These are phyloP conservation scores for Gavialis gangeticus DNA, from an alignment of 2,113 vertebrate species.

Conservation along the genomic window DNA sequence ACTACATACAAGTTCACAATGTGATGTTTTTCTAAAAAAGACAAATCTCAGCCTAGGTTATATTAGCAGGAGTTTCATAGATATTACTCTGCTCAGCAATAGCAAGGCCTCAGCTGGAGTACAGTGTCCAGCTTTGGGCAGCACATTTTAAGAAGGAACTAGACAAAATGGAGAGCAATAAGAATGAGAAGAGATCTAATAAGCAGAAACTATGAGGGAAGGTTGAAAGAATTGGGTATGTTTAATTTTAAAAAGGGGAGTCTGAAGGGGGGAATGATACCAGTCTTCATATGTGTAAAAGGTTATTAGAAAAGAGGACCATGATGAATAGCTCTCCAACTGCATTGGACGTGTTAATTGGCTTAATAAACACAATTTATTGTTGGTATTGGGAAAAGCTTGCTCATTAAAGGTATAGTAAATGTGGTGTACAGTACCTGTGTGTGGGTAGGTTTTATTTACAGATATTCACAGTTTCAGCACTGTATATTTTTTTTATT, in stretches of 20 bases:
- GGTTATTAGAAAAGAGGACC: neutral
- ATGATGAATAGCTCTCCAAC: too few relatives aligned
- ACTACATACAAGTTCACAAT: slow-evolving; percentile 34
- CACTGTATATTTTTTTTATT: neutral
- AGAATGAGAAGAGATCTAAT: slow-evolving; percentile 19
- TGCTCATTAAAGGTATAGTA: too few relatives aligned
- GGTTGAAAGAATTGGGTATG: slow-evolving; percentile 6
- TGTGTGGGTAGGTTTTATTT: neutral
- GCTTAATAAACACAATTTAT: too few relatives aligned
- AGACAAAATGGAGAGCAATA: neutral
- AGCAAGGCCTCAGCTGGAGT: slow-evolving; percentile 9
- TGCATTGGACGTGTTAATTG: too few relatives aligned
- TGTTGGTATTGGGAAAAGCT: too few relatives aligned
- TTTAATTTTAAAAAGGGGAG: neutral
- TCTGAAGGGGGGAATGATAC: neutral
- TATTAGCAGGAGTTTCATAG: slow-evolving; percentile 25
- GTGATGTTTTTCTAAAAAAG: slow-evolving; percentile 6
- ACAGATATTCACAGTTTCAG: neutral
- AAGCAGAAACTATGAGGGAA: slow-evolving; percentile 10
- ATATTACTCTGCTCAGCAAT: slow-evolving; percentile 50
- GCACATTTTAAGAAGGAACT: neutral
- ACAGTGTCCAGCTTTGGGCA: neutral
- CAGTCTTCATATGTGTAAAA: slow-evolving; percentile 29
- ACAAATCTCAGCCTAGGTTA: neutral
- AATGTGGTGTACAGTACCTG: neutral